Conservation (phyloP, 2,888 invertebrate genomes). For the Shargacucullia verbasci region DNA sequence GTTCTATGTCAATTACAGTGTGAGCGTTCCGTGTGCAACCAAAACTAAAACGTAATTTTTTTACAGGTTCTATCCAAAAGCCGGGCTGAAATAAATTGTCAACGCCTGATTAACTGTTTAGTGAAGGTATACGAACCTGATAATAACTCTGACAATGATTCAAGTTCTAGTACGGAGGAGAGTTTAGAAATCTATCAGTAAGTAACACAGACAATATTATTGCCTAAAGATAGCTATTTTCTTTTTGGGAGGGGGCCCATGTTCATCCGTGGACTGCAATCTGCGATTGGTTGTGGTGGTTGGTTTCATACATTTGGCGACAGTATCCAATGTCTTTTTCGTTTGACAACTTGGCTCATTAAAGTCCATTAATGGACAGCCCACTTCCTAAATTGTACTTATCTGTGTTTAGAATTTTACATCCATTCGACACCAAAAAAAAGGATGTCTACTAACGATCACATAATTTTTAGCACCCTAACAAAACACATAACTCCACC, state of each 20-base stretch:
- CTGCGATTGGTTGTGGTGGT: neutral
- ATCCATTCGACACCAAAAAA: neutral
- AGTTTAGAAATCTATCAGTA: constrained; percentile 93
- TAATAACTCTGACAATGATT: constrained; percentile 85
- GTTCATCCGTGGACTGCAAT: neutral
- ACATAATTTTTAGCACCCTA: constrained; percentile 86
- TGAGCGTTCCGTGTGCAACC: too few species aligned
- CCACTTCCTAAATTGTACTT: neutral
- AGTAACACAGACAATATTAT: constrained; percentile 47
- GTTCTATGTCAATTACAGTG: too few species aligned
- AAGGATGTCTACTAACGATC: neutral
- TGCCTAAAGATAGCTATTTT: neutral
- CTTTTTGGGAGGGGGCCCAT: neutral
- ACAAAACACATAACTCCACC: constrained; percentile 92
- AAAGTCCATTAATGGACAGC: too few species aligned
- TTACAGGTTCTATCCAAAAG: constrained; percentile 90
- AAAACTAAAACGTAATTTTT: neutral
- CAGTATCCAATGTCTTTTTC: too few species aligned
- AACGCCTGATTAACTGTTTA: constrained; percentile 92
- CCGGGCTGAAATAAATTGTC: constrained; percentile 91
- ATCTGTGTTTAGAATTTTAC: neutral
- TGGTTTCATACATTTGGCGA: neutral
- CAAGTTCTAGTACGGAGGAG: constrained; percentile 90
- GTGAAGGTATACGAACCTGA: constrained; percentile 91
- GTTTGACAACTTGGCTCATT: too few species aligned